Evolutionary conservation across 2,888 invertebrate species (phyloP), one percentile per base, ranked within the genome.

Genomic region (Ectemnius lituratus): DNA sequence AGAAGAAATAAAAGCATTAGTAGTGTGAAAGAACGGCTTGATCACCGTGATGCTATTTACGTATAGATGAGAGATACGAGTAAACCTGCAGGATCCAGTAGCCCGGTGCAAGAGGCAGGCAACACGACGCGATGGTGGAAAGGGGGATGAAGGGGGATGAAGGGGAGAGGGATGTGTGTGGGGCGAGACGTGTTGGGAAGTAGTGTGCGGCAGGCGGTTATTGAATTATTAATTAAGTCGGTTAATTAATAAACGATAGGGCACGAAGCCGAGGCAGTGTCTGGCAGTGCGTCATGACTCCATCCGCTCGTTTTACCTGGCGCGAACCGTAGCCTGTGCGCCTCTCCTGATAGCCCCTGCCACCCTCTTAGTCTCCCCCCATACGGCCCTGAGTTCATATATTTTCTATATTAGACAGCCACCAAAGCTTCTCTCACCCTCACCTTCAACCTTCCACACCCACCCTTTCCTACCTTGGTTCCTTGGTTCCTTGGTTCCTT

Each of bases 141-240:
- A 23, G 23, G 0, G 23, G 2, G 23, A 0, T 20, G 2, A 20
- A 20, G 23, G 23, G 2, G 23, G 23, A 2, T 23, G 23, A 23
- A 3, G 23, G 2, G 23, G 2, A 3, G 23, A 3, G 23, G 2
- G 2, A 0, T 2, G 23, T 2, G 23, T 23, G 23, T 23, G 23
- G 23, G 13, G 52, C 13, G 37, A 28, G 52, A 62, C 20, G 52
- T 68, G 59, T 57, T 61, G 46, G 67, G 14, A 57, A 57, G 68
- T 60, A 62, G 78, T 65, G 68, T 67, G 76, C 67, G 62, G 78
- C 73, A 78, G 78, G 70, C 75, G 78, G 76, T 82, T 88, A 88
- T 87, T 87, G 88, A 87, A 87, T 88, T 87, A 88, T 86, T 86
- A 88, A 88, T 88, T 87, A 85, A 87, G 81, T 84, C 80, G 79